phyloP scores from a whole-genome alignment of 2,888 invertebrate genomes.

The Rosalia funebris region DNA sequence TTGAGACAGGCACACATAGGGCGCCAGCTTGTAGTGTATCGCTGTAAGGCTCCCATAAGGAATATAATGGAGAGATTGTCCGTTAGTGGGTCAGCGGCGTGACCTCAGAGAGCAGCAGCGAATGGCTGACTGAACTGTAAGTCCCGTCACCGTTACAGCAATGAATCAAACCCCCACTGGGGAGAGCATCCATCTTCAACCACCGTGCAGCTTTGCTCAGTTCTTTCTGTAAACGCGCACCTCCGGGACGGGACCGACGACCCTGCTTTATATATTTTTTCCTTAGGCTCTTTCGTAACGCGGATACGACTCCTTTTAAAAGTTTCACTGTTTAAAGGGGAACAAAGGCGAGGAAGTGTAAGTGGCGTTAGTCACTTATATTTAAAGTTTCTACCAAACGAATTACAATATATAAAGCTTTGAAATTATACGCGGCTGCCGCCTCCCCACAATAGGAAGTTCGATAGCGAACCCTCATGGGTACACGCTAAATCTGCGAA shows the following conservation, averaged over 20 bases:
- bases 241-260: conserved; percentile 14
- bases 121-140: conserved; percentile 31
- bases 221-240: conserved; percentile 19
- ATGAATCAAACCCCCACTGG: conserved; percentile 36
- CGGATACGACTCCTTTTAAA: too few species aligned
- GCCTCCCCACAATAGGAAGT: too few species aligned
- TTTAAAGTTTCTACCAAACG: too few species aligned
- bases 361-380: too few species aligned
- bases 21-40: not conserved
- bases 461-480: too few species aligned
- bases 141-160: conserved; percentile 23
- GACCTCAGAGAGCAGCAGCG: conserved; percentile 23
- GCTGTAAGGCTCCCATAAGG: conserved; percentile 5
- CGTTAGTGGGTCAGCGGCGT: conserved; percentile 30
- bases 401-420: too few species aligned
- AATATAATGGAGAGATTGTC: conserved; percentile 27
- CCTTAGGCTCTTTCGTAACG: conserved; percentile 13
- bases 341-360: too few species aligned
- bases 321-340: too few species aligned
- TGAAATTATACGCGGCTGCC: too few species aligned
- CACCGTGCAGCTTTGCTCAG: conserved; percentile 25
- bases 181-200: conserved; percentile 33
- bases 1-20: not conserved
- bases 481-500: too few species aligned
- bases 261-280: conserved; percentile 19